Evolutionary conservation across 2,113 vertebrate genomes (phyloP).

Genomic region (Plectropomus leopardus): DNA sequence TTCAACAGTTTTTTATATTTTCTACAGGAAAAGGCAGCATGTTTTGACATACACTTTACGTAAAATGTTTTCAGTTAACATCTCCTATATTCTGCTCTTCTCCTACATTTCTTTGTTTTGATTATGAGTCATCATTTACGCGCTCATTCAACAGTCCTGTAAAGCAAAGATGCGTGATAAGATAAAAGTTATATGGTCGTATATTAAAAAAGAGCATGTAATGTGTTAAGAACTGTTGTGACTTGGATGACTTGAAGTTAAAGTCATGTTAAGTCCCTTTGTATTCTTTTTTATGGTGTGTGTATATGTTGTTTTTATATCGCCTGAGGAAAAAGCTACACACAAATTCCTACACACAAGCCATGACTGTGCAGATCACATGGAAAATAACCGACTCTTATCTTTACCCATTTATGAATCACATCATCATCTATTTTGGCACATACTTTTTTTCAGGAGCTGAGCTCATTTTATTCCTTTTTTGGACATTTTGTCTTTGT

Average conservation of each 20-base stretch:
- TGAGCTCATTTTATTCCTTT: neutral
- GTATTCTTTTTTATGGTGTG: neutral
- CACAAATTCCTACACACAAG: neutral
- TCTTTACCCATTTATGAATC: neutral
- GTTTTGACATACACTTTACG: conserved; percentile 14
- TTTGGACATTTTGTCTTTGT: neutral
- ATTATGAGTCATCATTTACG: neutral
- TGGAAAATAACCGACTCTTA: neutral
- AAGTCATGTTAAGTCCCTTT: neutral
- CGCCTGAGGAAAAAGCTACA: neutral
- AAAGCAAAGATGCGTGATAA: conserved; percentile 3
- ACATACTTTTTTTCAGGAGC: neutral
- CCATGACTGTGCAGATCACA: neutral
- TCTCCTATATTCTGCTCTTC: no score
- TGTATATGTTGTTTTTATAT: neutral
- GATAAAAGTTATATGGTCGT: neutral
- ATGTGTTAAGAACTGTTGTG: neutral
- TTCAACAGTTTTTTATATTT: conserved; percentile 41
- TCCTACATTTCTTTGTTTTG: conserved; percentile 19
- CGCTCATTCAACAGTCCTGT: neutral
- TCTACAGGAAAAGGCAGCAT: neutral
- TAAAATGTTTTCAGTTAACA: neutral
- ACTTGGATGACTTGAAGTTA: neutral
- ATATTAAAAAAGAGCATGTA: neutral
- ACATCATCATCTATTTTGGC: neutral